Percentiles rank a stretch among this genome's conserved stretches.
Conservation (phyloP, 2,888 invertebrate genomes). For the Congeria kusceri region DNA sequence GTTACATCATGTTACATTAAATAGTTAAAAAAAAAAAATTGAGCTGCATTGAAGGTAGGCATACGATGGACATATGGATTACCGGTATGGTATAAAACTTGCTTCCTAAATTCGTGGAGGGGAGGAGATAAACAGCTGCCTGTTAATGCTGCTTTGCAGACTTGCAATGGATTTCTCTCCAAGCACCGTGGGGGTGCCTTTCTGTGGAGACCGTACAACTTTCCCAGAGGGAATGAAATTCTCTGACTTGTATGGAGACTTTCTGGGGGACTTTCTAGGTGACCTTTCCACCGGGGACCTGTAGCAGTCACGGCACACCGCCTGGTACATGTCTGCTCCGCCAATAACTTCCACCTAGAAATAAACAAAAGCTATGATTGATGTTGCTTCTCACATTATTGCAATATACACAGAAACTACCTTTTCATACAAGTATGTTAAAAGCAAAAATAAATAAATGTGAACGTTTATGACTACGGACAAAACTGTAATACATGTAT, state of each 20-base stretch:
- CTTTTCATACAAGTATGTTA: no score
- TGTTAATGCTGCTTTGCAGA: slow-evolving; percentile 38
- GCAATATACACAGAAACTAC: no score
- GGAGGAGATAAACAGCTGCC: slow-evolving; percentile 47
- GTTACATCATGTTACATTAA: no score
- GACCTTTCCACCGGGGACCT: slow-evolving; percentile 69
- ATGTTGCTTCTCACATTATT: no score
- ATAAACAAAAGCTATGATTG: slow-evolving; percentile 7
- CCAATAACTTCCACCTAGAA: slow-evolving; percentile 87
- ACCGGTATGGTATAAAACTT: no score
- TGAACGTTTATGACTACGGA: no score
- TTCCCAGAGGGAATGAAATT: slow-evolving; percentile 15
- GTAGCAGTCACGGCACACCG: slow-evolving; percentile 87
- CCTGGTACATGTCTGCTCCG: slow-evolving; percentile 87
- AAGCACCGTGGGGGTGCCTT: slow-evolving; percentile 51
- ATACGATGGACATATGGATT: no score
- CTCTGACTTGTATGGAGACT: slow-evolving; percentile 29
- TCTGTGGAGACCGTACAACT: slow-evolving; percentile 13
- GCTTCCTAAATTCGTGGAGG: slow-evolving; percentile 25
- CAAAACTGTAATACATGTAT: no score
- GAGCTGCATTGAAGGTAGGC: no score
- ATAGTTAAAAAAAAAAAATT: no score
- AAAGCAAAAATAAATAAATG: no score
- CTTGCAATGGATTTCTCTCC: slow-evolving; percentile 26
- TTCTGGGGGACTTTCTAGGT: slow-evolving; percentile 53